Conservation (phyloP, 2,113 vertebrate genomes). For the Hippolais icterina region DNA sequence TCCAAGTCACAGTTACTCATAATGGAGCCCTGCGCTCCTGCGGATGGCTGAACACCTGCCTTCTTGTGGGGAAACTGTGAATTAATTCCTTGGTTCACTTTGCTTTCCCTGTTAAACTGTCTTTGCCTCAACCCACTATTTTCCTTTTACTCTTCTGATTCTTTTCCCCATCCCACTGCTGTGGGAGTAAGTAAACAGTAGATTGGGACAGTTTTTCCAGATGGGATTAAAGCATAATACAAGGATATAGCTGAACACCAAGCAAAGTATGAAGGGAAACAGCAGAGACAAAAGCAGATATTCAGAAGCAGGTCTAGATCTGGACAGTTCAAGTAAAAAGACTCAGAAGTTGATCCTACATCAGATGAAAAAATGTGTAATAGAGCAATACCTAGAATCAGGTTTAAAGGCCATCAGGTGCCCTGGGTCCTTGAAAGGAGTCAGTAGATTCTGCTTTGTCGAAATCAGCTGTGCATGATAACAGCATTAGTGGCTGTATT, state of each 20-base stretch:
- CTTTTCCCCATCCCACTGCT: background rate
- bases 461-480: background rate
- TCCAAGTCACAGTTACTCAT: accelerated
- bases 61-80: background rate
- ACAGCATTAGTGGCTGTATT: background rate
- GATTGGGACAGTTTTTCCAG: no score
- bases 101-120: background rate
- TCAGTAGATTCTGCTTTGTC: background rate
- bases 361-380: background rate
- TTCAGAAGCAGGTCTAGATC: background rate
- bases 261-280: background rate
- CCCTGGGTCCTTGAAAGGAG: background rate
- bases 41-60: background rate
- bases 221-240: background rate
- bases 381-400: background rate
- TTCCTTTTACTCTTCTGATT: background rate
- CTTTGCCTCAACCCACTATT: background rate
- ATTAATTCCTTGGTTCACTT: background rate
- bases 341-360: background rate
- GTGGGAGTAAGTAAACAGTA: background rate
- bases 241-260: background rate
- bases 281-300: background rate
- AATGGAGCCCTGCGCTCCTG: background rate
- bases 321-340: background rate
- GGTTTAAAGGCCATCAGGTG: background rate